Evolutionary conservation across 1,140 invertebrate species (phyloP), one percentile per base, ranked within the genome.

Genomic region (Antheraea pernyi): DNA sequence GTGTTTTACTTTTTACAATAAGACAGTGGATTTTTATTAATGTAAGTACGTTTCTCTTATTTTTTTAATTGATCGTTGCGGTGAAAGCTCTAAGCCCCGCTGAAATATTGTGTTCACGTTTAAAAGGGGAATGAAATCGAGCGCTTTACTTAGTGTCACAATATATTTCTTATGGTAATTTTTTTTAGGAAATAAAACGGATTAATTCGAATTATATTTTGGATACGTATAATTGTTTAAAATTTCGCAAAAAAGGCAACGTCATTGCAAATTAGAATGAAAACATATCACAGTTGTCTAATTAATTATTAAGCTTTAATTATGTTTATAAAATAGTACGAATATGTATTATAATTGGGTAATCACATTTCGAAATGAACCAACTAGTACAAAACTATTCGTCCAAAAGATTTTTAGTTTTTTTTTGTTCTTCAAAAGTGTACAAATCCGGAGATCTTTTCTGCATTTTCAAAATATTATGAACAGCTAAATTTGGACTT

Each of bases 11-110:
- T 48, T 68, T 80, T 78, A 76, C 65, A 75, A 73, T 68, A 74
- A 68, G 71, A 72, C 71, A 71, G 86, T 85, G 86, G 86, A 88
- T 89, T 88, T 81, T 80, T 75, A 71, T 79, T 72, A 75, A 75
- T 72, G 88, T 91, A 79, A 89, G 88, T 91, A 84, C 72, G 68
- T 36, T 61, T 39, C 59, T 75, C 65, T 69, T 65, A 11, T 74
- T 69, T 65, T 60, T 75, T 71, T 37, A 39, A 61, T 75, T 68
- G 11, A n/a, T 67, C n/a, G 9, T 18, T 19, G 30, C 42, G 75
- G 71, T 76, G 70, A 76, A 76, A 81, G 79, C 71, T 78, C 67
- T 46, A 65, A 78, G 71, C 39, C 18, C 39, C 10, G n/a, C 46
- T 53, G 65, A 58, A 75, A 74, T 73, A 72, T 58, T 72, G 65